Conservation (phyloP, 2,888 invertebrate genomes). For the Leptopterna dolabrata region DNA sequence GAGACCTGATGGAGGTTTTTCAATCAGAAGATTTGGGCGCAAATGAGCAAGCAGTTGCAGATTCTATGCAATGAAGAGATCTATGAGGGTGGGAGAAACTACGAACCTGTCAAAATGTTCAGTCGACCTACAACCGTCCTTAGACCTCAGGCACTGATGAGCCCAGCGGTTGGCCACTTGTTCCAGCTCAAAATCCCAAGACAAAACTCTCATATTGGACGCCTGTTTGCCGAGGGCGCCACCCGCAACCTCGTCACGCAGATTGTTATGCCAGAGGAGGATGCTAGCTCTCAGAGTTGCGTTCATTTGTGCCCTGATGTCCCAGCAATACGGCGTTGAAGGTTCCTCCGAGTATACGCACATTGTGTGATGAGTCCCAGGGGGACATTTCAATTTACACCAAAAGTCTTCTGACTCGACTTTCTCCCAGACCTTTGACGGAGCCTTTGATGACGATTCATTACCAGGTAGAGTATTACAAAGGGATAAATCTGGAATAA, state of each 20-base stretch:
- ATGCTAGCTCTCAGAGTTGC: not conserved
- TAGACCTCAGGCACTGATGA: not conserved
- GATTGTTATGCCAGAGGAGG: not conserved
- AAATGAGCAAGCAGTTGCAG: too few relatives aligned
- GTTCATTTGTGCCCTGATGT: not conserved
- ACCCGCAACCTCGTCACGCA: not conserved
- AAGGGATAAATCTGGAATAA: not conserved
- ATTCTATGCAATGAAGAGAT: too few relatives aligned
- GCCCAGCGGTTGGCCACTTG: not conserved
- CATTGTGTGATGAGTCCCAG: not conserved
- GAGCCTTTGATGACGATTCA: not conserved
- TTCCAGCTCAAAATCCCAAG: conserved; percentile 4
- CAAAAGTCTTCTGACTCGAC: not conserved
- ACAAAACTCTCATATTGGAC: not conserved
- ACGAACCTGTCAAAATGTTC: not conserved
- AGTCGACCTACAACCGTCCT: not conserved
- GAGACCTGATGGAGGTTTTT: too few relatives aligned
- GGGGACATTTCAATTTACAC: not conserved
- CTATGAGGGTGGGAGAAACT: too few relatives aligned
- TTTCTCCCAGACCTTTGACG: not conserved
- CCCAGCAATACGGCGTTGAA: not conserved
- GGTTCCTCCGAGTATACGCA: not conserved
- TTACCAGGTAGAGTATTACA: not conserved
- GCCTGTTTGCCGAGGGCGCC: not conserved
- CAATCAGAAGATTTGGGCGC: too few relatives aligned